A percentile compares a stretch with the other conserved stretches of the same genome.
These are phyloP conservation scores for Odocoileus hemionus DNA, from an alignment of 2,113 vertebrate genomes.

Conservation along the genomic window DNA sequence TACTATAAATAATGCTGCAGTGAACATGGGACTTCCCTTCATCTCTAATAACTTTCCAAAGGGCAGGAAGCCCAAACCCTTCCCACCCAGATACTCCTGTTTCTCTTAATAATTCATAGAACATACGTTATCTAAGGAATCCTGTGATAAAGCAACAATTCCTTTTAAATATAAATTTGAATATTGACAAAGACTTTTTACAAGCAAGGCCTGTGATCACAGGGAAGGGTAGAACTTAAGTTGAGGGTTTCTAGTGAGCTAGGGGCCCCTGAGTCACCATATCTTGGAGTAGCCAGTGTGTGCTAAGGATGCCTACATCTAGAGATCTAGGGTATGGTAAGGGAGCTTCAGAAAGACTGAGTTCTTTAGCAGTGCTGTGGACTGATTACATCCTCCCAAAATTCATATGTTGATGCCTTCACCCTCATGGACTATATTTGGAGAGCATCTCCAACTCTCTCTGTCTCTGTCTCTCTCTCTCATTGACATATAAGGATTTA, in stretches of 20 bases:
- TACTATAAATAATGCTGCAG: neutral
- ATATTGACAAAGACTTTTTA: neutral
- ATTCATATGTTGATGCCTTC: neutral
- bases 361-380: neutral
- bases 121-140: neutral
- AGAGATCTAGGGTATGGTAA: accelerated
- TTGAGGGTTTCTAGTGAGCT: neutral
- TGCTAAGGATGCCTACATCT: neutral
- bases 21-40: neutral
- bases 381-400: neutral
- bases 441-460: neutral
- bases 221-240: neutral
- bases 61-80: neutral
- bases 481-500: accelerated
- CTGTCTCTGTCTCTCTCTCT: accelerated
- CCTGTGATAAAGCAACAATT: neutral
- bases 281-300: neutral
- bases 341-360: neutral
- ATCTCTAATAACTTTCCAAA: neutral
- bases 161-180: neutral
- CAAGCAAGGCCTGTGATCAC: neutral
- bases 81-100: neutral
- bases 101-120: neutral
- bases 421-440: neutral
- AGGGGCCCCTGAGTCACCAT: neutral